phyloP scores from a whole-genome alignment of 2,113 vertebrate genomes.

The Paracanthobrama guichenoti region DNA sequence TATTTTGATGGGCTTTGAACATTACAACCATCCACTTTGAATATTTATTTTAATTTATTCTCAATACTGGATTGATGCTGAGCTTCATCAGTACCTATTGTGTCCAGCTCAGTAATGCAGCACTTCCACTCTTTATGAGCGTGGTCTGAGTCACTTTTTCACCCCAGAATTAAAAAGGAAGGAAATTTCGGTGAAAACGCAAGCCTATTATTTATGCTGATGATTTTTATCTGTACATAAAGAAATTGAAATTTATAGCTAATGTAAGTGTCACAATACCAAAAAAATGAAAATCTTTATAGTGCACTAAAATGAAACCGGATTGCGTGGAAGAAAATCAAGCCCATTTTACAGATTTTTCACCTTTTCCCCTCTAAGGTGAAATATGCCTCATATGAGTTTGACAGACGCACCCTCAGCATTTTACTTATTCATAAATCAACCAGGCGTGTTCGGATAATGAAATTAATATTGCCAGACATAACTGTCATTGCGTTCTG shows the following conservation, averaged over 20 bases:
- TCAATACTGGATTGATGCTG: not conserved
- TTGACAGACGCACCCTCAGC: not conserved
- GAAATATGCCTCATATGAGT: not conserved
- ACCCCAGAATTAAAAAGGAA: not conserved
- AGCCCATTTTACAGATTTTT: not conserved
- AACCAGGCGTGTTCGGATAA: not conserved
- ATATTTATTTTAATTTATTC: constrained; percentile 23
- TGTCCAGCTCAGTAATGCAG: constrained; percentile 34
- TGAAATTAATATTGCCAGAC: not conserved
- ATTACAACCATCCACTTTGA: not conserved
- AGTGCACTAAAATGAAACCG: not conserved
- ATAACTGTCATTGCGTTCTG: constrained; percentile 55
- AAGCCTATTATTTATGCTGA: not conserved
- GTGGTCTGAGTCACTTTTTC: not conserved
- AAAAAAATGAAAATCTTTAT: too few relatives aligned
- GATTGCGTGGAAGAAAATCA: not conserved
- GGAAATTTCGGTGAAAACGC: not conserved
- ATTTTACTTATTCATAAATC: not conserved
- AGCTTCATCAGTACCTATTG: not conserved
- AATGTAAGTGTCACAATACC: not conserved
- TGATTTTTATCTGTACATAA: not conserved
- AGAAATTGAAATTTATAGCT: not conserved
- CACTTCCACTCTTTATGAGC: constrained; percentile 4
- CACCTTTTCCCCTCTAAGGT: not conserved
- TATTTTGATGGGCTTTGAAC: not conserved